Percentiles rank a stretch among this genome's conserved stretches.
These are phyloP conservation scores for Nycticryphes semicollaris DNA, from an alignment of 2,113 vertebrate species.

Conservation along the genomic window DNA sequence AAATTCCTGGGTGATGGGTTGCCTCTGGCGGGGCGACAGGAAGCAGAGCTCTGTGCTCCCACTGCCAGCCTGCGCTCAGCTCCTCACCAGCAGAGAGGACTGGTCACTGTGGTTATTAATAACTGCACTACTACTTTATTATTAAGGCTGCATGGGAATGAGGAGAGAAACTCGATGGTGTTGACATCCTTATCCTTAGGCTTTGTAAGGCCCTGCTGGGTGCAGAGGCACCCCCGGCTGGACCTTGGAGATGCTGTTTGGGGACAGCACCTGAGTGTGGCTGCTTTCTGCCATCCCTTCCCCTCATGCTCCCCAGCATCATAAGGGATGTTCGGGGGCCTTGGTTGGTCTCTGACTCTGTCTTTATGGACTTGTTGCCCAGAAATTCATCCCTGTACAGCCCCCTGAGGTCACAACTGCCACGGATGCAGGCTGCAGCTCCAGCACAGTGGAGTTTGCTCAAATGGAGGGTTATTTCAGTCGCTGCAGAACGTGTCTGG, in stretches of 20 bases:
- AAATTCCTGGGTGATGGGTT: not conserved
- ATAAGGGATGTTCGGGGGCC: accelerated
- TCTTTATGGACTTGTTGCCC: not conserved
- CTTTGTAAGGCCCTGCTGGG: not conserved
- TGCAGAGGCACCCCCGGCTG: not conserved
- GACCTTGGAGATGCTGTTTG: accelerated
- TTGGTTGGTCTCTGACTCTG: accelerated
- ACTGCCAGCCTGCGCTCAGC: not conserved
- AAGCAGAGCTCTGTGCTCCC: not conserved
- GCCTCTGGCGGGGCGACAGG: not conserved
- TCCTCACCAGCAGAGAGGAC: accelerated
- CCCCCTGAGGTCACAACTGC: not conserved
- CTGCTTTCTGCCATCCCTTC: not conserved
- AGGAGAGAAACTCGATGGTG: not conserved
- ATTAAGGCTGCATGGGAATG: not conserved
- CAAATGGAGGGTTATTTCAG: not conserved
- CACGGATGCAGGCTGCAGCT: not conserved
- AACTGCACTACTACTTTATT: not conserved
- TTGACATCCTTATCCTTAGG: not conserved
- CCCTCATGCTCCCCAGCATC: not conserved
- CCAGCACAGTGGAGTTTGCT: not conserved
- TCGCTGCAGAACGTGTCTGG: not conserved
- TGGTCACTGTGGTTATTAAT: accelerated
- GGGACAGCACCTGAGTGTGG: accelerated
- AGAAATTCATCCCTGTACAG: not conserved